phyloP scores from a whole-genome alignment of 2,113 vertebrate genomes.

The Prietella phreatophila region DNA sequence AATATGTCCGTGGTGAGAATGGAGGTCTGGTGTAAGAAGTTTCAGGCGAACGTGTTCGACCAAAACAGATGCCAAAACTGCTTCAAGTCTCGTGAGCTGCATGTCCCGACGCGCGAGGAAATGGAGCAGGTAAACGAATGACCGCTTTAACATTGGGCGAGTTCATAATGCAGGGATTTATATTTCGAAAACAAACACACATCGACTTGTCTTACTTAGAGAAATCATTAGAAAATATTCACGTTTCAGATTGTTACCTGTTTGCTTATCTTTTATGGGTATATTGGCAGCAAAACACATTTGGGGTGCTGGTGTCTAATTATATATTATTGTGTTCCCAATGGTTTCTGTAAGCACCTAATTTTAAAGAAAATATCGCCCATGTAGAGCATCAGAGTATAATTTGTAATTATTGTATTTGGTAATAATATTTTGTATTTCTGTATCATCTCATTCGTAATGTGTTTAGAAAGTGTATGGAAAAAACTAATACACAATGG shows the following conservation, averaged over 20 bases:
- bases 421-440: neutral
- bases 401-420: too few relatives aligned
- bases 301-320: neutral
- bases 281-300: neutral
- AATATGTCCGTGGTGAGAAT: constrained; percentile 60
- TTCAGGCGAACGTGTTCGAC: constrained; percentile 70
- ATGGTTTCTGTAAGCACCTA: neutral
- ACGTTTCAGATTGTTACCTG: neutral
- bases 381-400: too few relatives aligned
- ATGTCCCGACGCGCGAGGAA: constrained; percentile 60
- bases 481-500: neutral
- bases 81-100: constrained; percentile 64
- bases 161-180: neutral
- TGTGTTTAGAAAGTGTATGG: neutral
- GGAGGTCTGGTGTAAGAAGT: constrained; percentile 60
- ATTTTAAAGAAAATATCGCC: neutral
- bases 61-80: constrained; percentile 59
- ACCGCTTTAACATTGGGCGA: neutral
- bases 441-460: neutral
- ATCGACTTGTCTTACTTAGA: neutral
- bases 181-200: neutral
- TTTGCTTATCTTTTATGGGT: too few relatives aligned
- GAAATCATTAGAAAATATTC: neutral
- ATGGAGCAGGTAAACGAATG: constrained; percentile 41
- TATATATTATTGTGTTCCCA: neutral